Conservation (phyloP, 1,140 invertebrate species). For the Halesus radiatus region DNA sequence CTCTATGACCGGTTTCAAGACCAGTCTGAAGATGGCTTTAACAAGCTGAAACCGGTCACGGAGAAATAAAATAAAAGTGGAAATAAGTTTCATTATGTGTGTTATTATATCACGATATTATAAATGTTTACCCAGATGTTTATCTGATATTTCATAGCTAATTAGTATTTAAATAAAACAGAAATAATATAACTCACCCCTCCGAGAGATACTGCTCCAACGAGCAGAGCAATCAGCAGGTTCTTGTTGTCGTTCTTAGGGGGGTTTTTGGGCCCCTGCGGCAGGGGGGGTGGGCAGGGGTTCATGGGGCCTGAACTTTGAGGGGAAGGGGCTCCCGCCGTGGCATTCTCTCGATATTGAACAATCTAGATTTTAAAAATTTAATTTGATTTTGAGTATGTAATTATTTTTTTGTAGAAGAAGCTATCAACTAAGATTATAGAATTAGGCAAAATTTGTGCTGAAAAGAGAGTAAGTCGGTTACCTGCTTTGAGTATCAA, state of each 20-base stretch:
- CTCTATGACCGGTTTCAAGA: too few species aligned
- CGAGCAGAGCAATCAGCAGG: slow-evolving; percentile 36
- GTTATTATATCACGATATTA: too few species aligned
- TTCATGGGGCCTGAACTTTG: background rate
- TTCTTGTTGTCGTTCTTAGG: slow-evolving; percentile 23
- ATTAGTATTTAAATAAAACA: too few species aligned
- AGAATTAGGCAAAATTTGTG: background rate
- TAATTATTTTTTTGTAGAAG: background rate
- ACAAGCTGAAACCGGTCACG: too few species aligned
- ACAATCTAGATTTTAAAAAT: slow-evolving; percentile 39
- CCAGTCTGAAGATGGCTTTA: too few species aligned
- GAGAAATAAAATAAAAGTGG: too few species aligned
- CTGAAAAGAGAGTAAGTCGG: too few species aligned
- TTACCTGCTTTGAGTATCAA: too few species aligned
- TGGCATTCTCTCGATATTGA: slow-evolving; percentile 44
- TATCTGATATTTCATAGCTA: too few species aligned
- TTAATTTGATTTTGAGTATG: background rate
- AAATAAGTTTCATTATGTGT: too few species aligned
- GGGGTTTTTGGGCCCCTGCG: background rate
- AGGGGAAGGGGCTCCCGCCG: background rate
- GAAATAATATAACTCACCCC: slow-evolving; percentile 39
- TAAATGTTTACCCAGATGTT: too few species aligned
- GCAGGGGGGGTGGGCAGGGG: background rate
- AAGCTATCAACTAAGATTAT: background rate
- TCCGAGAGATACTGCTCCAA: slow-evolving; percentile 40